A percentile compares a stretch with the other conserved stretches of the same genome.
Conservation (phyloP, 2,797 vertebrate species). For the Ctenopoma multispine region DNA sequence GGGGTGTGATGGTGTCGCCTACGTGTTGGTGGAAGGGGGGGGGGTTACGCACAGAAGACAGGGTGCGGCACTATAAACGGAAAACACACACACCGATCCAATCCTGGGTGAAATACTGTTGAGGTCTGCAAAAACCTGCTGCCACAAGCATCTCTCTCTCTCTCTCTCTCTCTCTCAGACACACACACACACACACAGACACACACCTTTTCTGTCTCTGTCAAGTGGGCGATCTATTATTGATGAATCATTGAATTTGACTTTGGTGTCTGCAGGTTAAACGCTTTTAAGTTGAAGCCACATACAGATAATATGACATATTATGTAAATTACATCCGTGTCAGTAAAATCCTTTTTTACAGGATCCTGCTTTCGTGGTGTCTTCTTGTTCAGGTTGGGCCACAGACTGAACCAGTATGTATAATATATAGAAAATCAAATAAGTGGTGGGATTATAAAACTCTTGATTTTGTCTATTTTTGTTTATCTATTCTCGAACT, state of each 20-base stretch:
- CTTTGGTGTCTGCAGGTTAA: neutral
- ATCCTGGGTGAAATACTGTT: constrained; percentile 56
- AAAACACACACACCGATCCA: constrained; percentile 26
- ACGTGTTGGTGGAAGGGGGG: constrained; percentile 49
- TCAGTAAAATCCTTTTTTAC: neutral
- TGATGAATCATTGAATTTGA: neutral
- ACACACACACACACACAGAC: constrained; percentile 18
- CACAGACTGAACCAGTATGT: no score
- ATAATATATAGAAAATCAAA: neutral
- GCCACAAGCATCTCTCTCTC: constrained; percentile 14
- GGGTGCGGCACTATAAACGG: constrained; percentile 75
- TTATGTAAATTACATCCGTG: neutral
- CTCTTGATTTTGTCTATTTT: no score
- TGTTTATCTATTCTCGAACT: no score
- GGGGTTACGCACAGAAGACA: constrained; percentile 60
- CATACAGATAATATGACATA: neutral
- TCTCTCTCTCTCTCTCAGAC: constrained; percentile 17
- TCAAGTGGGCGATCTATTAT: neutral
- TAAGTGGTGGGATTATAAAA: neutral
- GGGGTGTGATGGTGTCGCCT: constrained; percentile 49
- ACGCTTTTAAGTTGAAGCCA: neutral
- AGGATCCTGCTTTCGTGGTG: no score
- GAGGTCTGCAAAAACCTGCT: constrained; percentile 71
- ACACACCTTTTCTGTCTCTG: neutral
- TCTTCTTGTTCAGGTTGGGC: neutral